Percentiles rank a stretch among this genome's conserved stretches.
These are phyloP conservation scores for Batillaria attramentaria DNA, from an alignment of 1,140 invertebrate species.

Conservation along the genomic window DNA sequence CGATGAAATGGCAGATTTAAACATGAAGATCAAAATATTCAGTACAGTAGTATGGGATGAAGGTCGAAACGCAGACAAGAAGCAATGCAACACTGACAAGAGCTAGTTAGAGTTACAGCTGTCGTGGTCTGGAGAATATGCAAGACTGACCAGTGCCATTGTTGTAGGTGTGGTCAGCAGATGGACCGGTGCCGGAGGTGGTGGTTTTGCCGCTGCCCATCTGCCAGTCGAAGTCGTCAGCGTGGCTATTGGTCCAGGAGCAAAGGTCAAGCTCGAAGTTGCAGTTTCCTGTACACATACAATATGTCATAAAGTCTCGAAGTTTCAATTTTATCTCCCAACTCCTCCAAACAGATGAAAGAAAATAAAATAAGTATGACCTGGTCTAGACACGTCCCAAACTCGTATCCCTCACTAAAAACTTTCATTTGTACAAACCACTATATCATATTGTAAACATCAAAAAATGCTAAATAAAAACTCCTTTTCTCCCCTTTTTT, in stretches of 20 bases:
- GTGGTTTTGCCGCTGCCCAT: conserved; percentile 74
- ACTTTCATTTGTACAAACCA: neutral
- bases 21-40: too few species aligned
- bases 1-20: too few species aligned
- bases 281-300: conserved; percentile 37
- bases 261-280: conserved; percentile 74
- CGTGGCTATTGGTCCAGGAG: conserved; percentile 81
- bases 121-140: neutral
- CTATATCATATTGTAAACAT: neutral
- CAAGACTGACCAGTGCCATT: conserved; percentile 18
- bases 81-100: too few species aligned
- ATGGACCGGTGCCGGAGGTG: conserved; percentile 54
- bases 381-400: neutral
- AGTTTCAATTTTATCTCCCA: too few species aligned
- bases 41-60: too few species aligned
- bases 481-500: neutral
- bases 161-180: conserved; percentile 55
- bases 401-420: neutral
- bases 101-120: too few species aligned
- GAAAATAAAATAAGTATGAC: neutral
- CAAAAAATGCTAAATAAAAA: neutral
- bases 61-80: too few species aligned
- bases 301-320: neutral
- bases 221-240: conserved; percentile 83
- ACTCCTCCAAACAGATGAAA: too few species aligned